Evolutionary conservation across 2,888 invertebrate species (phyloP).

Genomic region (Teleogryllus oceanicus): DNA sequence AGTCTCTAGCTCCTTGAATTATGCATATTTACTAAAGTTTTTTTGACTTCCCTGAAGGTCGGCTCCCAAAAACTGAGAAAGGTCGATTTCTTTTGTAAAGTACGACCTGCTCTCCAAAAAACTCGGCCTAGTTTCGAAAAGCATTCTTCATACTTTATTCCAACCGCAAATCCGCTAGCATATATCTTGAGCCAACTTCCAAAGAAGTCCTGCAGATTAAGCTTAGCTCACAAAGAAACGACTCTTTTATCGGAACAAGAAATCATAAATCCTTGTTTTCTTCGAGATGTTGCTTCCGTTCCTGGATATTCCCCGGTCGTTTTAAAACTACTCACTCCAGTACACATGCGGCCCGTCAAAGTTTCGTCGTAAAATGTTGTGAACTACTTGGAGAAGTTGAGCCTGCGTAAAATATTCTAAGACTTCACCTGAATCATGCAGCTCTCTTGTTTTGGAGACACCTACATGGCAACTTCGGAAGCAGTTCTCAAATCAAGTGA

Average conservation of each 20-base stretch:
- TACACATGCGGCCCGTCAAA: not conserved
- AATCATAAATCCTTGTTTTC: slow-evolving; percentile 18
- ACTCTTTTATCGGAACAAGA: slow-evolving; percentile 18
- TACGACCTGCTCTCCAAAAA: not conserved
- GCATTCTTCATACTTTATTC: not conserved
- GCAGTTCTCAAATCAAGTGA: not conserved
- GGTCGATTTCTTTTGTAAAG: not conserved
- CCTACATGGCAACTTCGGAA: not conserved
- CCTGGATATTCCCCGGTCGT: not conserved
- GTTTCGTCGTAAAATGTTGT: slow-evolving; percentile 6
- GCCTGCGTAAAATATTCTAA: not conserved
- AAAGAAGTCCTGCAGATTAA: slow-evolving; percentile 18
- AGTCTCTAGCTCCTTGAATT: no score
- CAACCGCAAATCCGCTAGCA: slow-evolving; percentile 11
- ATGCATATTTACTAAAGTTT: no score
- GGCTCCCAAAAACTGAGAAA: no score
- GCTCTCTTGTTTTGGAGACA: not conserved
- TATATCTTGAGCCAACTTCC: not conserved
- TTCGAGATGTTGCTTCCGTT: not conserved
- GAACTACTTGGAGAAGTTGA: not conserved
- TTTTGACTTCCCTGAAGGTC: no score
- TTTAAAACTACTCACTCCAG: not conserved
- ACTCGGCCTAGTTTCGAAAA: not conserved
- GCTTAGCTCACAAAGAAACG: not conserved
- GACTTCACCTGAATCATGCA: not conserved